Conservation (phyloP, 2,888 invertebrate species). For the Drosophila parthenogenetica region DNA sequence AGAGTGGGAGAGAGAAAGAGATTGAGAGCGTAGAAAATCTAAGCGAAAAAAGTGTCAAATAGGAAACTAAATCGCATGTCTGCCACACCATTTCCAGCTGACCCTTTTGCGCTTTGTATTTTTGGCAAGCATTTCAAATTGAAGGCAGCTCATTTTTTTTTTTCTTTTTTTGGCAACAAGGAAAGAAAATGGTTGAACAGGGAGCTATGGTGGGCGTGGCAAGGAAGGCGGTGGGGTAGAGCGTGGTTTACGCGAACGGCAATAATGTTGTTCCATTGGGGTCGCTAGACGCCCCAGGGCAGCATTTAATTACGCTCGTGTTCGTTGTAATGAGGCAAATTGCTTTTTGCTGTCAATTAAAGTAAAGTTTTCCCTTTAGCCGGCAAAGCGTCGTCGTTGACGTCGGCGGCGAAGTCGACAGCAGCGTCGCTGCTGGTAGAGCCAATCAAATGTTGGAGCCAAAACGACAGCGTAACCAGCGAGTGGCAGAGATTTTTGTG, state of each 20-base stretch:
- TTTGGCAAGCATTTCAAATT: slow-evolving; percentile 57
- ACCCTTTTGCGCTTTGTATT: slow-evolving; percentile 61
- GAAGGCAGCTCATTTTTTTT: slow-evolving; percentile 54
- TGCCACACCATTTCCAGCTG: slow-evolving; percentile 45
- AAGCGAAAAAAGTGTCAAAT: slow-evolving; percentile 73
- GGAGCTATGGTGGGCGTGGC: background rate
- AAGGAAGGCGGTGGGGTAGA: background rate
- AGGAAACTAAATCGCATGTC: slow-evolving; percentile 80
- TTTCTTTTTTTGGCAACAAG: slow-evolving; percentile 7
- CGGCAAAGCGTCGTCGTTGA: slow-evolving; percentile 21
- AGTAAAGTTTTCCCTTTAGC: slow-evolving; percentile 75
- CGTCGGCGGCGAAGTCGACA: slow-evolving; percentile 3
- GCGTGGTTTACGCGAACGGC: slow-evolving; percentile 17
- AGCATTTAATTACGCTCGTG: slow-evolving; percentile 79
- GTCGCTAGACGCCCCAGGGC: slow-evolving; percentile 57
- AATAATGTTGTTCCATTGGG: slow-evolving; percentile 54
- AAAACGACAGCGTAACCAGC: slow-evolving; percentile 5
- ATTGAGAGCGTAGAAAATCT: slow-evolving; percentile 22
- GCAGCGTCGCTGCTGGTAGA: background rate
- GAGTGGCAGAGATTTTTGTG: slow-evolving; percentile 54
- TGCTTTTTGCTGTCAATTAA: slow-evolving; percentile 81
- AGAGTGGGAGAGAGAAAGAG: background rate
- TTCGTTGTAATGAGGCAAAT: slow-evolving; percentile 77
- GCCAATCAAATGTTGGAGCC: background rate
- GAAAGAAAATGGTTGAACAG: background rate